Evolutionary conservation across 2,113 vertebrate species (phyloP).

Genomic region (Vicugna pacos): DNA sequence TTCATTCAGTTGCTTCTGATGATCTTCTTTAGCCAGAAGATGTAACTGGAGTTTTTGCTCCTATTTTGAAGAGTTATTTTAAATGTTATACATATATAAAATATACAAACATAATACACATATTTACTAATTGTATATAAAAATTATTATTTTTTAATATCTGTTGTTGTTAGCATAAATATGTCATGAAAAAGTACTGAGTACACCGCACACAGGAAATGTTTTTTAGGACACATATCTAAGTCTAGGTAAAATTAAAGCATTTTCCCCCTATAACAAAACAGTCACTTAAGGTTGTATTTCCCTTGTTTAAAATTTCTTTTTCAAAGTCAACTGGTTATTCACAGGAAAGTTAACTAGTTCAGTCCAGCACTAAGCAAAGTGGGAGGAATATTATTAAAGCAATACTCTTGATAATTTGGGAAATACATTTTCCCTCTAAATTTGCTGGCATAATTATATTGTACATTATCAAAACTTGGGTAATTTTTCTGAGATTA

Average conservation of each 20-base stretch:
- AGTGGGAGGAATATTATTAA: not conserved
- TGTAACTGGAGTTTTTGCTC: conserved; percentile 94
- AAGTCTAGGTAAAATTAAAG: conserved; percentile 44
- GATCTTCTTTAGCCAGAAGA: conserved; percentile 91
- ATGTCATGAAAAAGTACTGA: conserved; percentile 38
- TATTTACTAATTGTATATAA: not conserved
- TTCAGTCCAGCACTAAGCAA: conserved; percentile 32
- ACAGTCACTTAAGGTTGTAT: not conserved
- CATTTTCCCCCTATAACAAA: not conserved
- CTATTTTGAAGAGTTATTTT: conserved; percentile 84
- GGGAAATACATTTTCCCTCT: conserved; percentile 9
- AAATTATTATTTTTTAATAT: not conserved
- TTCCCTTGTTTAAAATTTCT: conserved; percentile 12
- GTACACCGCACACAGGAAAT: not conserved
- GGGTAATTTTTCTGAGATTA: conserved; percentile 45
- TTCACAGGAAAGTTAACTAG: conserved; percentile 20
- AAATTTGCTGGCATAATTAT: conserved; percentile 49
- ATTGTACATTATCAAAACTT: not conserved
- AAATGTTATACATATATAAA: conserved; percentile 40
- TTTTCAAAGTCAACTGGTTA: conserved; percentile 14
- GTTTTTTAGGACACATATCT: not conserved
- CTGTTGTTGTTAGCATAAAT: conserved; percentile 25
- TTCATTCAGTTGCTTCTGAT: conserved; percentile 93
- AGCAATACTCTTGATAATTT: not conserved
- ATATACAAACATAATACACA: not conserved